These are phyloP conservation scores for Siniperca obscura DNA, from an alignment of 2,797 vertebrate species.

Conservation along the genomic window DNA sequence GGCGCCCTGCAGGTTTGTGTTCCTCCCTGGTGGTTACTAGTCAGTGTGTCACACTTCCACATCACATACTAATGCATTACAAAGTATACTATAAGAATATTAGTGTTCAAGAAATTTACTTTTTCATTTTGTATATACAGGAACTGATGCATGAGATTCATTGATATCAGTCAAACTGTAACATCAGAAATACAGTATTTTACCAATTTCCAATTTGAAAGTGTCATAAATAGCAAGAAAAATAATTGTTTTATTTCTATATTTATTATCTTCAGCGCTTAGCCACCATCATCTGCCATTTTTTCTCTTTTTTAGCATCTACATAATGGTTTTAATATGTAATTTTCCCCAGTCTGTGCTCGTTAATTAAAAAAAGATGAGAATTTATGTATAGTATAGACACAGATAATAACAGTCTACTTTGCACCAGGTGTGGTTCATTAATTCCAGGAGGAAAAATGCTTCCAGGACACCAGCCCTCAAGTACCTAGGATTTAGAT, in stretches of 20 bases:
- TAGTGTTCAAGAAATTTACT: neutral
- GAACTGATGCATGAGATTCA: neutral
- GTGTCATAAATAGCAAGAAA: slow-evolving; percentile 2
- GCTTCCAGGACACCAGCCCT: slow-evolving; percentile 24
- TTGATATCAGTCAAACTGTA: neutral
- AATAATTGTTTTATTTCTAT: slow-evolving; percentile 1
- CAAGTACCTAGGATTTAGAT: slow-evolving; percentile 12
- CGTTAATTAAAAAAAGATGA: neutral
- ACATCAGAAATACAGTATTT: slow-evolving; percentile 3
- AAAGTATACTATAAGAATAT: neutral
- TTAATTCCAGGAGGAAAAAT: slow-evolving; percentile 40
- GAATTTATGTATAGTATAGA: neutral
- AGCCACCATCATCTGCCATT: neutral
- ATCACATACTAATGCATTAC: neutral
- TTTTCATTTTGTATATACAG: slow-evolving; percentile 4
- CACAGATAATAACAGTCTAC: slow-evolving; percentile 12
- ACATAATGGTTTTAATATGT: neutral
- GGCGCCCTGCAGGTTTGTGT: slow-evolving; percentile 53
- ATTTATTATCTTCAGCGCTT: neutral
- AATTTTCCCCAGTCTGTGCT: slow-evolving; percentile 8
- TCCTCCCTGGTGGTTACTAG: slow-evolving; percentile 34
- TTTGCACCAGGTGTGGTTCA: slow-evolving; percentile 34
- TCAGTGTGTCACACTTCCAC: slow-evolving; percentile 53
- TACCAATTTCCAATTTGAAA: neutral
- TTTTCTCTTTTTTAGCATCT: neutral